Evolutionary conservation across 2,113 vertebrate species (phyloP).

Genomic region (Raja brachyura): DNA sequence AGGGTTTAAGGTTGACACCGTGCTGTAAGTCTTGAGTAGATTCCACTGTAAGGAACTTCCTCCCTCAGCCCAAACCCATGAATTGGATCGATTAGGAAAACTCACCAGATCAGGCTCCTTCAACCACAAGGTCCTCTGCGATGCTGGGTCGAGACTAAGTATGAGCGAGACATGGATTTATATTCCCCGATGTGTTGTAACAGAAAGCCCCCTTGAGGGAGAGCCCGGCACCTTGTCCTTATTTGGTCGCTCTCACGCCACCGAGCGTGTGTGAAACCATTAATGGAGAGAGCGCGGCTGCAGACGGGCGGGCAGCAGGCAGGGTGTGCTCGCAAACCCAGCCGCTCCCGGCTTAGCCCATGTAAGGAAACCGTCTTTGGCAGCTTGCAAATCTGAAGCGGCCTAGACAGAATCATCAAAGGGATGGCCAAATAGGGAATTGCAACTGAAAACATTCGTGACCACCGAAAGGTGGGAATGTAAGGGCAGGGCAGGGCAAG

Average conservation of each 20-base stretch:
- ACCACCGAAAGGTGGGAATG: constrained; percentile 22
- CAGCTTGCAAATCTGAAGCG: constrained; percentile 38
- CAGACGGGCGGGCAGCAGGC: constrained; percentile 45
- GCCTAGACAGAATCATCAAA: background rate
- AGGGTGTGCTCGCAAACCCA: constrained; percentile 44
- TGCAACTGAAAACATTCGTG: background rate
- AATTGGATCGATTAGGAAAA: constrained; percentile 39
- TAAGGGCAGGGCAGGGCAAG: background rate
- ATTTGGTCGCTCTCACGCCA: constrained; percentile 70
- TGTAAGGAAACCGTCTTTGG: constrained; percentile 60
- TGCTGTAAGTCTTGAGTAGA: background rate
- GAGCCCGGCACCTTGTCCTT: constrained; percentile 65
- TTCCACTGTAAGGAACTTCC: background rate
- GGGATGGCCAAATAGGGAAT: constrained; percentile 25
- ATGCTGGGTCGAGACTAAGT: constrained; percentile 47
- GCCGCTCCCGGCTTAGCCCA: constrained; percentile 53
- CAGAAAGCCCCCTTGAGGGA: constrained; percentile 42
- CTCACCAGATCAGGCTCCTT: constrained; percentile 60
- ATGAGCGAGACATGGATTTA: constrained; percentile 51
- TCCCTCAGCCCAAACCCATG: background rate
- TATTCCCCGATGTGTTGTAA: constrained; percentile 45
- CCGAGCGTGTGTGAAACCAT: constrained; percentile 66
- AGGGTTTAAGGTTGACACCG: background rate
- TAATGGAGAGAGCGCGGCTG: constrained; percentile 62
- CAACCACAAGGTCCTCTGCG: constrained; percentile 45